Evolutionary conservation across 2,113 vertebrate genomes (phyloP), one percentile per base, ranked within the genome.

Genomic region (Tragelaphus strepsiceros): DNA sequence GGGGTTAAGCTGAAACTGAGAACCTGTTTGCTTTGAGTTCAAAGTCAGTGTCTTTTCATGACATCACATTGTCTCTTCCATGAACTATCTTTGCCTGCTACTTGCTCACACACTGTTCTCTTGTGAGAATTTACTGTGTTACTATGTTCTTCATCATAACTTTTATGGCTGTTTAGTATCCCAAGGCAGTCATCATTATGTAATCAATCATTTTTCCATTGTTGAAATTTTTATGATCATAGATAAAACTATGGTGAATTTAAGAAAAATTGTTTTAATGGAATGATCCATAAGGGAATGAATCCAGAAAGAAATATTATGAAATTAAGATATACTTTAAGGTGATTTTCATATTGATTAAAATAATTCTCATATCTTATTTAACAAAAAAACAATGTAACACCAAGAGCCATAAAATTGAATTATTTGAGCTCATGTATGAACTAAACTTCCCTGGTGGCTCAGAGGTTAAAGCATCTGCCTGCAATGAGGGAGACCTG

Each of bases 311-410:
- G 61, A 86, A 84, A 91, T 87, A 61, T 17, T 30, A 78, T 85
- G 90, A 80, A 87, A 71, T 64, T 88, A 67, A 71, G 46, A 22
- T 78, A 91, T 5, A 24, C 39, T 95, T 56, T 84, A 35, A 46
- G 24, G 56, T 91, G 39, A 93, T 84, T 88, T 95, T 59, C 39
- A 46, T 84, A 83, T 64, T 77, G 39, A 92, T 91, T 96, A 59
- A 96, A 81, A 84, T 93, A 35, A 71, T 94, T n/a, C 67, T 86
- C 24, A 77, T n/a, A 78, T 91, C 77, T 92, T 92, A 91, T 77
- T 21, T 90, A 93, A 85, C 16, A 94, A 78, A 88, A 78, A 22
- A 49, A 83, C 15, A 90, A 46, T 71, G 61, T 88, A 84, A 84
- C 28, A 78, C 43, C 6, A 67, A 61, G 3, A 93, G 2, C 74